Percentiles rank a stretch among this genome's conserved stretches.
These are phyloP conservation scores for Seladonia tumulorum DNA, from an alignment of 2,888 invertebrate species.

Conservation along the genomic window DNA sequence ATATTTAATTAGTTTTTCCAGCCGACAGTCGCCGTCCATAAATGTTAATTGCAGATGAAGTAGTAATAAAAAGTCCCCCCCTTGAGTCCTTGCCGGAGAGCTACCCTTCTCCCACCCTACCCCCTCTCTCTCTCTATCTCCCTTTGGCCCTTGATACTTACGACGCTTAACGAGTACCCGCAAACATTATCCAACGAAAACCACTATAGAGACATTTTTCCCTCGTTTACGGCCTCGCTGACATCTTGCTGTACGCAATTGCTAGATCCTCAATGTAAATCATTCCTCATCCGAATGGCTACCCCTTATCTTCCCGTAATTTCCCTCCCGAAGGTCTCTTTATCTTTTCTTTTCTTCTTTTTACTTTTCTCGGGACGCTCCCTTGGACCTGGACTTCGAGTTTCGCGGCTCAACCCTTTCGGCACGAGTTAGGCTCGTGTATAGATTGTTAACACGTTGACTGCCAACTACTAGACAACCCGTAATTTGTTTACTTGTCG, in stretches of 20 bases:
- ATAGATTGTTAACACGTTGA: too few relatives aligned
- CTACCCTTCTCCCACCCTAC: constrained; percentile 34
- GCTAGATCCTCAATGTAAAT: constrained; percentile 54
- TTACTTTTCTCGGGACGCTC: neutral
- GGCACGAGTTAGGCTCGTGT: neutral
- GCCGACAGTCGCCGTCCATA: constrained; percentile 77
- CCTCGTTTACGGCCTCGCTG: constrained; percentile 65
- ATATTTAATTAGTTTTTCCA: constrained; percentile 85
- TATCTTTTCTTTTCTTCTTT: neutral
- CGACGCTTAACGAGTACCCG: constrained; percentile 77
- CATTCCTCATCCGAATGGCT: constrained; percentile 14
- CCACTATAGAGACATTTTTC: constrained; percentile 72
- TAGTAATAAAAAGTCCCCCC: constrained; percentile 81
- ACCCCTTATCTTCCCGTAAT: neutral
- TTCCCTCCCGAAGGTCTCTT: neutral
- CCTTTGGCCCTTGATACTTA: constrained; percentile 72
- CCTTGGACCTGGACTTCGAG: neutral
- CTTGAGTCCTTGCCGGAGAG: constrained; percentile 53
- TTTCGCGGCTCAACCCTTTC: neutral
- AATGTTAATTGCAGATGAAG: constrained; percentile 85
- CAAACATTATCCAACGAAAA: constrained; percentile 66
- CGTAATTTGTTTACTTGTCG: too few relatives aligned
- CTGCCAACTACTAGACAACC: too few relatives aligned
- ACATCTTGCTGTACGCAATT: constrained; percentile 56
- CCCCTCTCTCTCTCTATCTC: neutral